Percentiles rank a stretch among this genome's conserved stretches.
Conservation (phyloP, 35 echinoderm and acorn worm genomes). For the Ophiothrix spiculata region DNA sequence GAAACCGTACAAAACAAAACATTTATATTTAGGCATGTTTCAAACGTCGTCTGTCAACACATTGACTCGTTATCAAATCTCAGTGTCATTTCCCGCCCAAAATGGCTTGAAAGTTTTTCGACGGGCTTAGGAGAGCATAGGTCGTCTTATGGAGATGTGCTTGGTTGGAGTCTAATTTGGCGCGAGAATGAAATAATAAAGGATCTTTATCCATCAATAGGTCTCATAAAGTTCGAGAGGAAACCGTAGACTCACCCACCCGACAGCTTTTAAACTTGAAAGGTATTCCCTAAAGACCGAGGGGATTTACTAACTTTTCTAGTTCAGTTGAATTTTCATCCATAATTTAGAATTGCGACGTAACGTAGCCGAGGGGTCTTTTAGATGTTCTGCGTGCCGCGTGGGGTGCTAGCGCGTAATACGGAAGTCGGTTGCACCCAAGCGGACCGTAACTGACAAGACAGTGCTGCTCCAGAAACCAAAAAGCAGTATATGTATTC, state of each 20-base stretch:
- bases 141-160: conserved; percentile 33
- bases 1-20: neutral
- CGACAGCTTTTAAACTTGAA: neutral
- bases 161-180: conserved; percentile 34
- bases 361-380: neutral
- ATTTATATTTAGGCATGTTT: neutral
- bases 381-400: neutral
- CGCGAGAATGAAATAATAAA: conserved; percentile 32
- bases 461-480: no score
- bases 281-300: neutral
- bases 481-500: no score
- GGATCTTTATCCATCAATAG: conserved; percentile 19
- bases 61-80: neutral
- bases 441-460: no score
- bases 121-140: neutral
- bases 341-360: neutral
- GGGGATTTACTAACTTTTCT: neutral
- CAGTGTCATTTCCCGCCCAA: conserved; percentile 28
- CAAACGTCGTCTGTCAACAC: neutral
- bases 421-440: neutral
- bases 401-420: conserved; percentile 1
- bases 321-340: neutral
- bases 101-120: conserved; percentile 14
- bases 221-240: conserved; percentile 19
- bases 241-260: neutral